Evolutionary conservation across 2,888 invertebrate species (phyloP), one percentile per base, ranked within the genome.

Genomic region (Drosophila diplacantha): DNA sequence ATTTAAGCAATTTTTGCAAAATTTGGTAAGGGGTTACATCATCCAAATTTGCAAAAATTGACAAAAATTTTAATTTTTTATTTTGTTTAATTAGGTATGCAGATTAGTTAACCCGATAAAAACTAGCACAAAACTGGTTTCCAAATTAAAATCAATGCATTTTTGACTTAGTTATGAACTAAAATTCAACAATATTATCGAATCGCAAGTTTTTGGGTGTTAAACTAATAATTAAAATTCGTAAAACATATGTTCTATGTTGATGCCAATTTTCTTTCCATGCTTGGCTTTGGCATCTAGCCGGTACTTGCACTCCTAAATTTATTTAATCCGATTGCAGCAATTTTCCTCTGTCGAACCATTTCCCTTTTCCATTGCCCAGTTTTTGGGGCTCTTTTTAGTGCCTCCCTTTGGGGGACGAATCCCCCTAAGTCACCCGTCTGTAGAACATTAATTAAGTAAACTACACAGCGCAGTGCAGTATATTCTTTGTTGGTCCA

Each of bases 371-470:
- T 59, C 3, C 26, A 8, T 44, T 59, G 59, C 58, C 58, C 44
- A 59, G 44, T 47, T 46, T 60, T 62, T 26, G 22, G 35, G 61
- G 35, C 35, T 43, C 22, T 11, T n/a, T 35, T 49, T 16, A 7
- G 50, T 62, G 62, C 32, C 60, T 14, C 29, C 16, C 29, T 14
- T 5, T n/a, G 18, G 31, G 43, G 58, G 9, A 34, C 3, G 5
- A 41, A 43, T 16, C 4, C 22, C 59, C 50, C 24, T 20, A 61
- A 35, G 62, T 34, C 22, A n/a, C 18, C n/a, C 18, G 26, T 14
- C 31, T 39, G 41, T 18, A 41, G 24, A 62, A 61, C 61, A 61
- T 61, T 63, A 62, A 51, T 61, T 61, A 62, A 63, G 63, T 51
- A 63, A 61, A 51, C 54, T 51, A 66, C 56, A 50, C 31, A 38